A percentile compares a stretch with the other conserved stretches of the same genome.
Conservation (phyloP, 1,140 invertebrate species). For the Diabrotica virgifera region DNA sequence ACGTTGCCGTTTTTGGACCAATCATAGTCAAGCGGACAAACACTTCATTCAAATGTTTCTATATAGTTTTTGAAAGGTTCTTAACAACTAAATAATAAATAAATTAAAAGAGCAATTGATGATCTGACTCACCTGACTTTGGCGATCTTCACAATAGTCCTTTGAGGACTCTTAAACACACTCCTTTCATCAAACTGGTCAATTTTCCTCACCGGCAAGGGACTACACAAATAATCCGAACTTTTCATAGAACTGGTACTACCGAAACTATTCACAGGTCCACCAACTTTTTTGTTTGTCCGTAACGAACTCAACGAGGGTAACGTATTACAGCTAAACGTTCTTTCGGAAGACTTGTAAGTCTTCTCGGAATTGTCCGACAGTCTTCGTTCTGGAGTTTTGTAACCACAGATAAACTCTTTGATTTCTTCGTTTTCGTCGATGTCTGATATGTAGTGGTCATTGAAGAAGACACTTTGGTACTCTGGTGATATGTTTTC, state of each 20-base stretch:
- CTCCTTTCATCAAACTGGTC: constrained; percentile 31
- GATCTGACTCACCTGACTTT: constrained; percentile 42
- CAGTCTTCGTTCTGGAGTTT: constrained; percentile 32
- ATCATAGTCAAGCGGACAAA: too few relatives aligned
- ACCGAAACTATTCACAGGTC: constrained; percentile 18
- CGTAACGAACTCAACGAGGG: constrained; percentile 23
- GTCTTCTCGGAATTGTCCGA: constrained; percentile 28
- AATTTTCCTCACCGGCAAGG: constrained; percentile 27
- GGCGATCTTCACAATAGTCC: constrained; percentile 44
- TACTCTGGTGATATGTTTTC: constrained; percentile 33
- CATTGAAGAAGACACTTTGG: constrained; percentile 40
- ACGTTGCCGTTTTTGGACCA: too few relatives aligned
- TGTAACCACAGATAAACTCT: constrained; percentile 39
- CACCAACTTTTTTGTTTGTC: constrained; percentile 6
- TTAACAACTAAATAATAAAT: too few relatives aligned
- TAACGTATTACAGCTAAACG: constrained; percentile 25
- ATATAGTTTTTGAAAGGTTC: too few relatives aligned
- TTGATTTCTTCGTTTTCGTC: constrained; percentile 47
- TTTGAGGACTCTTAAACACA: constrained; percentile 40
- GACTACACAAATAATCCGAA: constrained; percentile 38
- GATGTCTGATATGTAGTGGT: constrained; percentile 47
- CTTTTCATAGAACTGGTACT: constrained; percentile 43
- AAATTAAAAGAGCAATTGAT: too few relatives aligned
- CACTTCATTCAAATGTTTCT: too few relatives aligned
- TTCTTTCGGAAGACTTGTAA: neutral